phyloP scores from a whole-genome alignment of 23 tunicate species.

The Botrylloides violaceus region DNA sequence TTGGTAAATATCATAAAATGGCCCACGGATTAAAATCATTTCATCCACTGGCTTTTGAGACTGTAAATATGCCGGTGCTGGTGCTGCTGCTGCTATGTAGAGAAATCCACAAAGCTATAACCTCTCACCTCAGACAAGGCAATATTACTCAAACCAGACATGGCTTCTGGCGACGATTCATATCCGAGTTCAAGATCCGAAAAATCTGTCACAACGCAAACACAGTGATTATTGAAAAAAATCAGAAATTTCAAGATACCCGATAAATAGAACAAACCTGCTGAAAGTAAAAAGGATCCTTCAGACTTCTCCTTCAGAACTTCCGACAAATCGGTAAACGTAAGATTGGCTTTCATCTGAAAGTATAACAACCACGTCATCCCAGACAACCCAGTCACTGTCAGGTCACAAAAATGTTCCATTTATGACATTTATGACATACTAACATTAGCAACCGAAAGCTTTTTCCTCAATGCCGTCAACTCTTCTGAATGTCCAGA shows the following conservation, averaged over 20 bases:
- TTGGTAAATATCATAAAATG: no score
- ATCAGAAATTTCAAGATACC: no score
- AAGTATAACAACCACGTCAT: neutral
- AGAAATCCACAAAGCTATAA: no score
- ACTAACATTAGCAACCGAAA: slow-evolving; percentile 19
- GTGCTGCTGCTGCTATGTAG: no score
- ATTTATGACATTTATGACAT: no score
- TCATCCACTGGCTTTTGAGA: no score
- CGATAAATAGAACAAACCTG: neutral
- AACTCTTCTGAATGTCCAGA: neutral
- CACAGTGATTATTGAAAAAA: neutral
- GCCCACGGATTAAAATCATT: no score
- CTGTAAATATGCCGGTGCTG: no score
- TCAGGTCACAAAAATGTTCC: no score
- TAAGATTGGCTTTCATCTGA: slow-evolving; percentile 40
- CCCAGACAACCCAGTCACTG: neutral
- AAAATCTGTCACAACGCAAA: neutral
- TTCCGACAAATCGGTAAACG: slow-evolving; percentile 72
- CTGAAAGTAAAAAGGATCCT: neutral
- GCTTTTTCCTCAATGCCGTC: neutral
- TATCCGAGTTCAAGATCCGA: slow-evolving; percentile 23
- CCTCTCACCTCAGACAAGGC: slow-evolving; percentile 1
- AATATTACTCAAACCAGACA: neutral
- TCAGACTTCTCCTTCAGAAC: slow-evolving; percentile 4
- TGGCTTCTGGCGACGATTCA: slow-evolving; percentile 16